A percentile compares a stretch with the other conserved stretches of the same genome.
Evolutionary conservation across 30 jellyfish, hydroid and myxozoan species (phyloP).

Genomic region (Hydra vulgaris): DNA sequence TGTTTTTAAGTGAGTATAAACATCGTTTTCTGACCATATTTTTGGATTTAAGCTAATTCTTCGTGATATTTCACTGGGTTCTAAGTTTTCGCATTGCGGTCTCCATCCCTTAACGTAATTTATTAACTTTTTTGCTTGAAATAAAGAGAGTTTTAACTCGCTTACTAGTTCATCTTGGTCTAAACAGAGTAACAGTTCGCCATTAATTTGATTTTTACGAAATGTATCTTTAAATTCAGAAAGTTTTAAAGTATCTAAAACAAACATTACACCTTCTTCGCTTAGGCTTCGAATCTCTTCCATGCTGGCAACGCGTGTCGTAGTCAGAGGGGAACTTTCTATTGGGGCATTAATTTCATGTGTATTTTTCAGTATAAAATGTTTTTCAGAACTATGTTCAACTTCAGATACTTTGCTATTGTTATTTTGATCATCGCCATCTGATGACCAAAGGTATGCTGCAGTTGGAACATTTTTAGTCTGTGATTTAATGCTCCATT

Average conservation of each 20-base stretch:
- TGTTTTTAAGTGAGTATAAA: conserved; percentile 32
- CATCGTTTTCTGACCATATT: conserved; percentile 52
- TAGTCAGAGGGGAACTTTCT: conserved; percentile 14
- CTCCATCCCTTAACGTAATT: conserved; percentile 51
- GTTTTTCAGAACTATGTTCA: background rate
- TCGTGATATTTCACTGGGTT: conserved; percentile 16
- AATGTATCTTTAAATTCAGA: conserved; percentile 32
- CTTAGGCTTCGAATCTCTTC: conserved; percentile 15
- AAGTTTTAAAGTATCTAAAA: conserved; percentile 34
- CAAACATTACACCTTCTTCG: conserved; percentile 34
- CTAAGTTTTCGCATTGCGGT: conserved; percentile 25
- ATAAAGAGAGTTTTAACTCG: conserved; percentile 43
- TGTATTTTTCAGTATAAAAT: background rate
- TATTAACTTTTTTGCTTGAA: conserved; percentile 51
- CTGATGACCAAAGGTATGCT: conserved; percentile 22
- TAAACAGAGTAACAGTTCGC: conserved; percentile 36
- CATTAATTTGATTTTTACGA: conserved; percentile 43
- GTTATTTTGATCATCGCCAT: conserved; percentile 3
- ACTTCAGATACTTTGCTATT: background rate
- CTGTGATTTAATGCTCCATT: conserved; percentile 21
- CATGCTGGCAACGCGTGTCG: conserved; percentile 10
- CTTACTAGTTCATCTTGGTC: conserved; percentile 40
- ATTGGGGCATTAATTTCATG: background rate
- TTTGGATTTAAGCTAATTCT: conserved; percentile 25
- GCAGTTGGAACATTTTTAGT: conserved; percentile 1